These are phyloP conservation scores for Menura novaehollandiae DNA, from an alignment of 2,113 vertebrate species.

Conservation along the genomic window DNA sequence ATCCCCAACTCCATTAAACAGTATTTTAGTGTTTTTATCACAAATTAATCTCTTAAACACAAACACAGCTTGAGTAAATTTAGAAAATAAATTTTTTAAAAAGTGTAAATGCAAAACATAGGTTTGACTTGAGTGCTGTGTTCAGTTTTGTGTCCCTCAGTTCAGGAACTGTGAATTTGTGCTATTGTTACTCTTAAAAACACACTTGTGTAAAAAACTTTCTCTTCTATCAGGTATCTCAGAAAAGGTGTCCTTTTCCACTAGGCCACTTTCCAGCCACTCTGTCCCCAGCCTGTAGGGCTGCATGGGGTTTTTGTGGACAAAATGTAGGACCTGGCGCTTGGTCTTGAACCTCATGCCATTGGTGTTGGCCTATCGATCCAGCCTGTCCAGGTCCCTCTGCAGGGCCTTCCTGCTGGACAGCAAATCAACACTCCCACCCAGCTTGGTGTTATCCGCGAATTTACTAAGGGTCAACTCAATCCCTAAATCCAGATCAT, in stretches of 20 bases:
- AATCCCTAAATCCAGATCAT: neutral
- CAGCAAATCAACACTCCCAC: neutral
- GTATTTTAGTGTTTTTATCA: neutral
- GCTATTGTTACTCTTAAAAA: neutral
- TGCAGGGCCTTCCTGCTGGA: neutral
- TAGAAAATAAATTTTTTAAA: neutral
- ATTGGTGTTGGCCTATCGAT: fast-evolving
- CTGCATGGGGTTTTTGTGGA: neutral
- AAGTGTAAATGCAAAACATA: neutral
- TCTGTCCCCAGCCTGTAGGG: neutral
- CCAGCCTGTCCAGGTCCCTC: no score
- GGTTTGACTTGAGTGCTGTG: neutral
- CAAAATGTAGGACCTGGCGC: no score
- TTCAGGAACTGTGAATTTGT: neutral
- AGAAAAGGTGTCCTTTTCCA: neutral
- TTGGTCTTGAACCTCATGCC: neutral
- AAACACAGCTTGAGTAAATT: neutral
- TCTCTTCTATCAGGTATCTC: neutral
- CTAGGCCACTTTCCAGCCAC: neutral
- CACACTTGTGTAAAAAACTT: neutral
- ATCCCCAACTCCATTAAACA: neutral
- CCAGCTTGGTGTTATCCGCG: neutral
- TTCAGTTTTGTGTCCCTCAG: neutral
- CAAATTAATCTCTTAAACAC: neutral
- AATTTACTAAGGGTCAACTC: neutral